Evolutionary conservation across 2,113 vertebrate genomes (phyloP).

Genomic region (Microcebus griseorufus): DNA sequence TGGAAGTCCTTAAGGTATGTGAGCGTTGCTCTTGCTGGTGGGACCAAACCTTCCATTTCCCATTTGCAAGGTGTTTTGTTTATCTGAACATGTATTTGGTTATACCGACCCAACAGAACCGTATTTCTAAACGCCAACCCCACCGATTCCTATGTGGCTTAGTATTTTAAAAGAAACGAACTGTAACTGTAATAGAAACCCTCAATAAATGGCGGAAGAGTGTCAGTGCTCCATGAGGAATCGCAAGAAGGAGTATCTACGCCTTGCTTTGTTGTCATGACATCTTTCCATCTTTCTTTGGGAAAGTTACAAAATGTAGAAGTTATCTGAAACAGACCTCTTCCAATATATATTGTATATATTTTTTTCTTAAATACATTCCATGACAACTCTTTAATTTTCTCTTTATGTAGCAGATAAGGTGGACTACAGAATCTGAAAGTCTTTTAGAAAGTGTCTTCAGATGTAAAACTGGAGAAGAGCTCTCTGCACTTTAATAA

Average conservation of each 20-base stretch:
- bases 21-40: neutral
- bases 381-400: neutral
- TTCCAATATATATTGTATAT: neutral
- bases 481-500: constrained; percentile 82
- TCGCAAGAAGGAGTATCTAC: neutral
- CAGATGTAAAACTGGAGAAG: constrained; percentile 78
- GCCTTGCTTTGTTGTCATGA: neutral
- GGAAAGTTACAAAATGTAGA: constrained; percentile 44
- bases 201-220: neutral
- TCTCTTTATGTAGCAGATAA: constrained; percentile 28
- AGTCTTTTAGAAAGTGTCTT: constrained; percentile 57
- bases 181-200: neutral
- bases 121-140: accelerated
- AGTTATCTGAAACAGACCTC: constrained; percentile 5
- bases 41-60: neutral
- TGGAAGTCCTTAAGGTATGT: constrained; percentile 94
- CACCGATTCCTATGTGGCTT: neutral
- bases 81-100: neutral
- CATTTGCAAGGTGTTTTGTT: neutral
- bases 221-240: constrained; percentile 29
- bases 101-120: accelerated
- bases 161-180: neutral
- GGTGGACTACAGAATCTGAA: neutral
- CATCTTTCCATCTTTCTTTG: constrained; percentile 10
- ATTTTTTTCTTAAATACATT: neutral